These are phyloP conservation scores for Eudyptes chrysolophus DNA, from an alignment of 2,113 vertebrate species.

Conservation along the genomic window DNA sequence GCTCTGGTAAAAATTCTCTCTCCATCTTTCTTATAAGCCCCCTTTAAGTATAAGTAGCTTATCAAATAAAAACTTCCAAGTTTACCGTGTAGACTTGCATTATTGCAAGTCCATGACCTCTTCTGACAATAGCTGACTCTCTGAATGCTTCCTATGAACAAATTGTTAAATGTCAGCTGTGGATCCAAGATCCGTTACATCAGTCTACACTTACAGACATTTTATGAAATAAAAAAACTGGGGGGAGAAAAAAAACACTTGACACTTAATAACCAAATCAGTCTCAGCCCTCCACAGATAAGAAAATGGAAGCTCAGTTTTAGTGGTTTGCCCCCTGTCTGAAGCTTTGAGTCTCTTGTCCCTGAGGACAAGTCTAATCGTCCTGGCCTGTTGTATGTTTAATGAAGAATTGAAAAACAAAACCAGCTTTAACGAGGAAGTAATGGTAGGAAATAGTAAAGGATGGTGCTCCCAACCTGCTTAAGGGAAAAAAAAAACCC, in stretches of 20 bases:
- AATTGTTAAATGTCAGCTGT: neutral
- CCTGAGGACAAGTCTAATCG: neutral
- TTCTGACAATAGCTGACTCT: neutral
- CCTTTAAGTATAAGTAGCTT: neutral
- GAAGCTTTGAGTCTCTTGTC: neutral
- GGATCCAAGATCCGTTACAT: neutral
- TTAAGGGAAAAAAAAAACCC: neutral
- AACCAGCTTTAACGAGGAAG: neutral
- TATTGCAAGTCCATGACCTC: neutral
- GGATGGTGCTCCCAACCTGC: neutral
- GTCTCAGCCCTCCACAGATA: neutral
- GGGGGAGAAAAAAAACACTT: neutral
- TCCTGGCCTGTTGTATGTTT: neutral
- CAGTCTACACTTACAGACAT: neutral
- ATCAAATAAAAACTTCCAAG: neutral
- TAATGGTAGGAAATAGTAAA: neutral
- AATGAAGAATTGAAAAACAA: neutral
- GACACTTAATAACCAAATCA: neutral
- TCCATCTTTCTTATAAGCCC: neutral
- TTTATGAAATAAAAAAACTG: neutral
- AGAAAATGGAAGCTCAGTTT: neutral
- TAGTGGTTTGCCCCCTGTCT: neutral
- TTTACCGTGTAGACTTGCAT: neutral
- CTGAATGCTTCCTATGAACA: neutral
- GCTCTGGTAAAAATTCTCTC: neutral